Conservation (phyloP, 2,888 invertebrate genomes). For the Ochropleura plecta region DNA sequence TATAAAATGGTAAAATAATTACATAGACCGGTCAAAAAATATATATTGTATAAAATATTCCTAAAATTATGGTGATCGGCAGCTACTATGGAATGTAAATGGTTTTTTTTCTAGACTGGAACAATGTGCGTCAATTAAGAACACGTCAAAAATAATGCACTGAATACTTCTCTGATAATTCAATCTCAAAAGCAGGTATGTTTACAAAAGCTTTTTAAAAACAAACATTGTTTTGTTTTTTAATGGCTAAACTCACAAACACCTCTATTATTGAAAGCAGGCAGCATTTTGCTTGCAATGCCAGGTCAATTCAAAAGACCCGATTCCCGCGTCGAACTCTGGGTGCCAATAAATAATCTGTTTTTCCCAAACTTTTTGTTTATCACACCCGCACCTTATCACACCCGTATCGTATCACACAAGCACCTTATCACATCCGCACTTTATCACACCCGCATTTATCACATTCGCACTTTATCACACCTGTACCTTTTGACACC, state of each 20-base stretch:
- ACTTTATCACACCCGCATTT: too few relatives aligned
- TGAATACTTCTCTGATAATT: conserved; percentile 20
- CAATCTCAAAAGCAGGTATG: conserved; percentile 9
- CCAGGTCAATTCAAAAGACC: background rate
- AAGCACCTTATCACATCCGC: too few relatives aligned
- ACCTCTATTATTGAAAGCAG: background rate
- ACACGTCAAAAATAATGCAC: conserved; percentile 37
- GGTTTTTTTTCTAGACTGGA: background rate
- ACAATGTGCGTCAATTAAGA: background rate
- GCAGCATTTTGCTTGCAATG: background rate
- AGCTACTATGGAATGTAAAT: conserved; percentile 17
- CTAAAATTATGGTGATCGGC: background rate
- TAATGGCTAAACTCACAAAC: background rate
- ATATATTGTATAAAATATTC: too few relatives aligned
- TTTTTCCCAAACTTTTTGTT: too few relatives aligned
- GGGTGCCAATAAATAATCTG: background rate
- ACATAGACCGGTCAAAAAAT: too few relatives aligned
- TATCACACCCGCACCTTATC: too few relatives aligned
- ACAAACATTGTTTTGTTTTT: background rate
- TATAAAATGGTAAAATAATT: too few relatives aligned
- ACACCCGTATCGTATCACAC: too few relatives aligned
- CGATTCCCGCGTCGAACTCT: background rate
- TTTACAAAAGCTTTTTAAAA: conserved; percentile 5
- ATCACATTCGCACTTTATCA: too few relatives aligned
- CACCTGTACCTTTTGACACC: too few relatives aligned